Conservation (phyloP, 2,888 invertebrate genomes). For the Troides helena region DNA sequence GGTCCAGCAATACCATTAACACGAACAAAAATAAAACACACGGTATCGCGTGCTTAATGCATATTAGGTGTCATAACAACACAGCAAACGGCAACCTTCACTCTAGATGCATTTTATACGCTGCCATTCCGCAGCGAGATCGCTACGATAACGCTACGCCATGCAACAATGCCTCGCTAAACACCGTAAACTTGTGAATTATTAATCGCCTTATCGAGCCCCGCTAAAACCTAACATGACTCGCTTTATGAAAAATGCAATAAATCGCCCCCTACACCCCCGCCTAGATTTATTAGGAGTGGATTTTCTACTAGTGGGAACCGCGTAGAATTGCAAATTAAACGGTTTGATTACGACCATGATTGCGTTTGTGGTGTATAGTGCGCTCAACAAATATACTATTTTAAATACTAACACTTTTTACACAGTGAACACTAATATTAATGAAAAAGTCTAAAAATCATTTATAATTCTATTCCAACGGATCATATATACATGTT, state of each 20-base stretch:
- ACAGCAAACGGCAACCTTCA: constrained; percentile 54
- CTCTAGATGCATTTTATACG: constrained; percentile 58
- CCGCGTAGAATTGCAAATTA: constrained; percentile 36
- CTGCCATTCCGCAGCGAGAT: constrained; percentile 64
- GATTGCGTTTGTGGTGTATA: constrained; percentile 2
- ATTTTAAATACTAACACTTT: not conserved
- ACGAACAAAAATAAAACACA: constrained; percentile 48
- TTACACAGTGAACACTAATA: not conserved
- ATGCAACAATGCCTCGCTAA: constrained; percentile 72
- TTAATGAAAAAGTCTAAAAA: not conserved
- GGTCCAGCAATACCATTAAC: constrained; percentile 57
- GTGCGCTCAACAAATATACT: not conserved
- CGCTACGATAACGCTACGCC: constrained; percentile 60
- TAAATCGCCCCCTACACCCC: constrained; percentile 55
- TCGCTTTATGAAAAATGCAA: constrained; percentile 72
- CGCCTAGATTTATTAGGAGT: constrained; percentile 54
- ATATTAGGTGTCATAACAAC: constrained; percentile 76
- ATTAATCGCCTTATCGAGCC: constrained; percentile 74
- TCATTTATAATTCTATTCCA: too few relatives aligned
- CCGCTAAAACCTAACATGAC: constrained; percentile 53
- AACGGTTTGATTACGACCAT: constrained; percentile 21
- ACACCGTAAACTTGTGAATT: constrained; percentile 79
- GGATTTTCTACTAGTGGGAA: constrained; percentile 38
- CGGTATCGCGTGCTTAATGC: constrained; percentile 67
- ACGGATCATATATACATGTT: not conserved